phyloP scores from a whole-genome alignment of 1,140 invertebrate species.

The Cepaea nemoralis region DNA sequence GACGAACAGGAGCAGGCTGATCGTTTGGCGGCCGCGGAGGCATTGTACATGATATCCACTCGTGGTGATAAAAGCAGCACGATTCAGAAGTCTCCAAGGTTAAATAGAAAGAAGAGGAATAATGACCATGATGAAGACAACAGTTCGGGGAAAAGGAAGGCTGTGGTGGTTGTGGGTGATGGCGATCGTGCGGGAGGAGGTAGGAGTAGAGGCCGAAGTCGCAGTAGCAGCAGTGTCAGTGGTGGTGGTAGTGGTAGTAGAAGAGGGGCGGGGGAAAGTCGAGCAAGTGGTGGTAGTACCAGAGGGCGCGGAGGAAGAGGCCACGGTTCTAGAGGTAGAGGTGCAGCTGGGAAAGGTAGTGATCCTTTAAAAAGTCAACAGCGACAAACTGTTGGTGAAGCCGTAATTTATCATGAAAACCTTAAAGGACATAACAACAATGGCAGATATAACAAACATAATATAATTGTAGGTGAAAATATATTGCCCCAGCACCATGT shows the following conservation, averaged over 20 bases:
- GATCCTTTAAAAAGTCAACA: background rate
- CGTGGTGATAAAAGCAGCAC: slow-evolving; percentile 13
- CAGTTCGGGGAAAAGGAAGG: background rate
- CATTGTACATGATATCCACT: slow-evolving; percentile 41
- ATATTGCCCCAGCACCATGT: background rate
- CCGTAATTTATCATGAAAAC: background rate
- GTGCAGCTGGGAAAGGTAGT: background rate
- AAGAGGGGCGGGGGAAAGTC: background rate
- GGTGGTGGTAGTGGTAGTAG: background rate
- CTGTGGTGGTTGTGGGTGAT: background rate
- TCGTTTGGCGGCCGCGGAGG: slow-evolving; percentile 45
- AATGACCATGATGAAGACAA: background rate
- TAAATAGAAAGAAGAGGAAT: slow-evolving; percentile 21
- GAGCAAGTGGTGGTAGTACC: background rate
- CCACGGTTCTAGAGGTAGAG: slow-evolving; percentile 11
- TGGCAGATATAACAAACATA: background rate
- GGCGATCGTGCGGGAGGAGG: background rate
- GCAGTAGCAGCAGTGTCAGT: background rate
- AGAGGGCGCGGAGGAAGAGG: background rate
- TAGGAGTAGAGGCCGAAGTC: background rate
- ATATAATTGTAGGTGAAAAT: background rate
- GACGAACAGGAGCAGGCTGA: slow-evolving; percentile 48
- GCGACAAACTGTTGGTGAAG: background rate
- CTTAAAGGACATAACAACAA: background rate
- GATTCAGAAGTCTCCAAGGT: background rate